Evolutionary conservation across 2,113 vertebrate species (phyloP).

Genomic region (Actenoides hombroni): DNA sequence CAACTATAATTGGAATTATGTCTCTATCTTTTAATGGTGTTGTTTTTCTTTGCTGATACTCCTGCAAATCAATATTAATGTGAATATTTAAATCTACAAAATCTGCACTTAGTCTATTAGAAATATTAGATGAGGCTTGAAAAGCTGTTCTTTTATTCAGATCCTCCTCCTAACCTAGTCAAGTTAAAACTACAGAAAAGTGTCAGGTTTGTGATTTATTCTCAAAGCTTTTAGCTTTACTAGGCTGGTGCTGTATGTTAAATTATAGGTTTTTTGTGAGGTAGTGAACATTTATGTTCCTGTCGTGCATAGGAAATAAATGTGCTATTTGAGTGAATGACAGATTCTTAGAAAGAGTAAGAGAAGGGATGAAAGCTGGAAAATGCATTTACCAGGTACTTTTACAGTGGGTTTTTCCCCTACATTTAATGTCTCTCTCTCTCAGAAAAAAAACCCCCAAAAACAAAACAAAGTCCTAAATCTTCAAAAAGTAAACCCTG

Average conservation of each 20-base stretch:
- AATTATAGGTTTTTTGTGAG: conserved; percentile 52
- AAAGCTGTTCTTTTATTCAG: conserved; percentile 25
- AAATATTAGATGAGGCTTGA: conserved; percentile 2
- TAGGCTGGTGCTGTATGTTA: conserved; percentile 17
- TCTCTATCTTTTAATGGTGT: conserved; percentile 36
- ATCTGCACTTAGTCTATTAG: conserved; percentile 28
- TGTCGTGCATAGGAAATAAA: conserved; percentile 43
- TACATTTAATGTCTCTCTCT: background rate
- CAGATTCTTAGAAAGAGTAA: background rate
- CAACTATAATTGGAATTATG: conserved; percentile 36
- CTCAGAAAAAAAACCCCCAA: background rate
- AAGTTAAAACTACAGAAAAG: conserved; percentile 35
- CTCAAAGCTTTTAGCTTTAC: conserved; percentile 57
- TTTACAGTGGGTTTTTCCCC: background rate
- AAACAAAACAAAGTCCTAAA: no score
- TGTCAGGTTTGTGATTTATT: conserved; percentile 50
- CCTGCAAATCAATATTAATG: conserved; percentile 49
- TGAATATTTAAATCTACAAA: conserved; percentile 50
- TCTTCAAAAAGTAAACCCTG: background rate
- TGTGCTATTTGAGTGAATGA: background rate
- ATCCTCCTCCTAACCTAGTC: background rate
- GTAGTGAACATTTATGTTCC: conserved; percentile 9
- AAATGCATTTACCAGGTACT: background rate
- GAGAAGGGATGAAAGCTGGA: background rate
- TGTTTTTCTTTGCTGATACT: conserved; percentile 52